Evolutionary conservation across 2,888 invertebrate genomes (phyloP), one percentile per base, ranked within the genome.

Genomic region (Vanessa cardui): DNA sequence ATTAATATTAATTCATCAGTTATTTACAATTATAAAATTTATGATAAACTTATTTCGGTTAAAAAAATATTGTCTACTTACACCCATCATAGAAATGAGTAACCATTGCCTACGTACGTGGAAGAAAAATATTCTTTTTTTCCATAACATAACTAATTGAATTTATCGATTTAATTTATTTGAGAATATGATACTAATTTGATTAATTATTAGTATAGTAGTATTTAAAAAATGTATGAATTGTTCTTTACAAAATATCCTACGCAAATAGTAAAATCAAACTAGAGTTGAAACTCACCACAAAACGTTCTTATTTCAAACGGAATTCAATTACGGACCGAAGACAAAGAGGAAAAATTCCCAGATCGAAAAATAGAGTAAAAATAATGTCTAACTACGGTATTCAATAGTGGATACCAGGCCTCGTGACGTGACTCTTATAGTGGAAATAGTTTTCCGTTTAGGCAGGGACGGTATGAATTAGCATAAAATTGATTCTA

Each of bases 281-380:
- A 68, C 54, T 71, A 75, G 70, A 72, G 71, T 73, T 74, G 71
- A 46, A 33, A 59, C 20, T 54, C 68, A 74, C 74, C 75, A 63
- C 73, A 74, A 73, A 75, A 73, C 68, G 73, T 74, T 73, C 76
- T 76, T 76, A 75, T 75, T 76, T 70, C 74, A 70, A 75, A 74
- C 70, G 75, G 77, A 77, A 77, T 78, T 77, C 78, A 77, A 77
- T 78, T 78, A 77, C 75, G 66, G 60, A 72, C 72, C 50, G 70
- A 74, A 70, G 73, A 75, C 76, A 77, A 77, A 78, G 77, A 73
- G 71, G 73, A 77, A 75, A 74, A 76, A 76, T 76, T 76, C 62
- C 63, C 64, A 67, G 66, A 65, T 70, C 72, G 66, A 70, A 69
- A 75, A 77, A 76, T 74, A 76, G 75, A 77, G 70, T 73, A 76